Percentiles rank a stretch among this genome's conserved stretches.
Conservation (phyloP, 2,113 vertebrate species). For the Ginglymostoma cirratum region DNA sequence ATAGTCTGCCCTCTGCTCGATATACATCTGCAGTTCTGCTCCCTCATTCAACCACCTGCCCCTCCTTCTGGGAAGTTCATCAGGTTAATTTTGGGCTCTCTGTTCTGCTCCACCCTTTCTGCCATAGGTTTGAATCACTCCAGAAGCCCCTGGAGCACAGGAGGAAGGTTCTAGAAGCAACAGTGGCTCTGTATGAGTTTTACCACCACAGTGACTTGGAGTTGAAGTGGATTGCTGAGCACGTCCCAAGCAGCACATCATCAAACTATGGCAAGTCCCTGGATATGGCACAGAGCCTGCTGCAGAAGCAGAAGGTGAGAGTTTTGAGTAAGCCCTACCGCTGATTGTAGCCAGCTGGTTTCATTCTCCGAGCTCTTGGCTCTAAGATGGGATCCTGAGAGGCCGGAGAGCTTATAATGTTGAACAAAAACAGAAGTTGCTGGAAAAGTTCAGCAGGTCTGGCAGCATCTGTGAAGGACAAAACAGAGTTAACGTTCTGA, state of each 20-base stretch:
- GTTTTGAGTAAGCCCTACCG: not conserved
- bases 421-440: too few species aligned
- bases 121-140: conserved; percentile 71
- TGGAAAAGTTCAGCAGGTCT: too few species aligned
- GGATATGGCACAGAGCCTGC: conserved; percentile 58
- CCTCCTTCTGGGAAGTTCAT: not conserved
- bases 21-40: not conserved
- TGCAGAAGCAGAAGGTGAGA: conserved; percentile 72
- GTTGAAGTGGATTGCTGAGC: conserved; percentile 72
- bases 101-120: too few species aligned
- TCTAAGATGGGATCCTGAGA: not conserved
- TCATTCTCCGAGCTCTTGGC: not conserved
- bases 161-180: conserved; percentile 60
- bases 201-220: conserved; percentile 67
- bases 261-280: conserved; percentile 54
- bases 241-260: conserved; percentile 52
- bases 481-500: too few species aligned
- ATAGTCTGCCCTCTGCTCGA: not conserved
- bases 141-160: conserved; percentile 62
- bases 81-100: not conserved
- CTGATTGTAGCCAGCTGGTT: not conserved
- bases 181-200: conserved; percentile 66
- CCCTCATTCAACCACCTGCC: not conserved
- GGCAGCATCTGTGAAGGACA: too few species aligned
- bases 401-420: not conserved